These are phyloP conservation scores for Mycetomoellerius zeteki DNA, from an alignment of 1,140 invertebrate species.

Conservation along the genomic window DNA sequence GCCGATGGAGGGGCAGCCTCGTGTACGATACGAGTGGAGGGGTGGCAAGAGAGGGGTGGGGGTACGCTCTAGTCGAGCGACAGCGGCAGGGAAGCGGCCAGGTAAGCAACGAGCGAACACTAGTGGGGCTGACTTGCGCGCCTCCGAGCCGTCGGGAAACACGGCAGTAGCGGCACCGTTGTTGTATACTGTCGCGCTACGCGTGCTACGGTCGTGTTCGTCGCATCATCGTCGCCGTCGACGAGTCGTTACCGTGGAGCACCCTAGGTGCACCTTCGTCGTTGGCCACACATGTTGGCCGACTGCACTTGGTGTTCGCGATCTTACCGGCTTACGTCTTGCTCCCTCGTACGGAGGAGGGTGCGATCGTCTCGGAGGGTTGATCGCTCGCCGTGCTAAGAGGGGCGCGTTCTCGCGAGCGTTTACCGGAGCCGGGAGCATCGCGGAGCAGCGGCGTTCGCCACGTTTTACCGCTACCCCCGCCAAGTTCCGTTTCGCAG, in stretches of 20 bases:
- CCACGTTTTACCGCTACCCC: not conserved
- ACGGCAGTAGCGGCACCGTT: slow-evolving; percentile 63
- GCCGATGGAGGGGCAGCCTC: slow-evolving; percentile 72
- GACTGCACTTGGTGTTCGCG: not conserved
- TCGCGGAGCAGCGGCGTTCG: not conserved
- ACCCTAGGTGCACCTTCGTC: not conserved
- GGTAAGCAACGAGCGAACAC: slow-evolving; percentile 83
- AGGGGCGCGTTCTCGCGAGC: not conserved
- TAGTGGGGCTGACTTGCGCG: slow-evolving; percentile 85
- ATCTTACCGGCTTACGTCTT: not conserved
- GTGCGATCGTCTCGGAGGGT: slow-evolving; percentile 37
- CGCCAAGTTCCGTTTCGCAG: not conserved
- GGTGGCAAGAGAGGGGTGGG: slow-evolving; percentile 79
- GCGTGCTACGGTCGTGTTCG: slow-evolving; percentile 75
- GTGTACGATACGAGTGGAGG: slow-evolving; percentile 79
- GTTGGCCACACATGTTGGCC: not conserved
- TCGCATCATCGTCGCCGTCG: slow-evolving; percentile 63
- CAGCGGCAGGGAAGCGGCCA: slow-evolving; percentile 80
- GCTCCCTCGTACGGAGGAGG: not conserved
- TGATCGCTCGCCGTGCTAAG: slow-evolving; percentile 6
- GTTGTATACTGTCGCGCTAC: slow-evolving; percentile 71
- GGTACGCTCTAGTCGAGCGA: slow-evolving; percentile 82
- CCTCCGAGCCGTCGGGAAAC: slow-evolving; percentile 78
- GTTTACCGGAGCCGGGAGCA: not conserved
- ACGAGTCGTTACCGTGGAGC: not conserved